phyloP scores from a whole-genome alignment of 2,113 vertebrate species.

The Myiozetetes cayanensis region DNA sequence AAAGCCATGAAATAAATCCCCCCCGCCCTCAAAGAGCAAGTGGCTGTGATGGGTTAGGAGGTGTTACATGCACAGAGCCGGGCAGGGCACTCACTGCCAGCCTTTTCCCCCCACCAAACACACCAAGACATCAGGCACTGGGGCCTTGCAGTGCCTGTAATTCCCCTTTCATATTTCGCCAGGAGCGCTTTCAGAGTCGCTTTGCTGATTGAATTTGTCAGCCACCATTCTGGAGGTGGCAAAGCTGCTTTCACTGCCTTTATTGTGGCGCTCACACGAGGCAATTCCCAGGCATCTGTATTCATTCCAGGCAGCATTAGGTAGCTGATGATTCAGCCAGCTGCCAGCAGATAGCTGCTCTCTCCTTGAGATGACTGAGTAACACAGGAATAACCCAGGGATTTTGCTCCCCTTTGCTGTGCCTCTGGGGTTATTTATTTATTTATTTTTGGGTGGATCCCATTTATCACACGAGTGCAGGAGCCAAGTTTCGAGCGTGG shows the following conservation, averaged over 20 bases:
- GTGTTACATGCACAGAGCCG: neutral
- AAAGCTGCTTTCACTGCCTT: conserved; percentile 37
- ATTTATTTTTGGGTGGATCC: conserved; percentile 25
- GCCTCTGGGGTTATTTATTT: conserved; percentile 15
- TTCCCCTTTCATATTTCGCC: conserved; percentile 40
- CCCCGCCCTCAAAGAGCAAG: neutral
- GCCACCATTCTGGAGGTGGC: conserved; percentile 22
- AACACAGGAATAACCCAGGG: conserved; percentile 22
- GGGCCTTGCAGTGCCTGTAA: neutral
- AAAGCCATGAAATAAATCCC: conserved; percentile 6
- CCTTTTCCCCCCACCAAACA: neutral
- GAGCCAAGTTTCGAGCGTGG: neutral
- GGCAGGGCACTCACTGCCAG: neutral
- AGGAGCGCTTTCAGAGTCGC: conserved; percentile 34
- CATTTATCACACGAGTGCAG: conserved; percentile 20
- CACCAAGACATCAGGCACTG: fast-evolving
- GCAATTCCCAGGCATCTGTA: conserved; percentile 59
- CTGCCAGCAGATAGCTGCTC: conserved; percentile 31
- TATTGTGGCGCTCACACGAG: neutral
- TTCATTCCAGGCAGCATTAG: conserved; percentile 68
- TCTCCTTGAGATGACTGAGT: conserved; percentile 46
- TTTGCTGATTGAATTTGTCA: conserved; percentile 60
- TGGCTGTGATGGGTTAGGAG: conserved; percentile 15
- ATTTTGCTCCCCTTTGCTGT: neutral
- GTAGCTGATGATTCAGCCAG: conserved; percentile 48